Evolutionary conservation across 2,113 vertebrate species (phyloP), one percentile per base, ranked within the genome.

Genomic region (Fulmarus glacialis): DNA sequence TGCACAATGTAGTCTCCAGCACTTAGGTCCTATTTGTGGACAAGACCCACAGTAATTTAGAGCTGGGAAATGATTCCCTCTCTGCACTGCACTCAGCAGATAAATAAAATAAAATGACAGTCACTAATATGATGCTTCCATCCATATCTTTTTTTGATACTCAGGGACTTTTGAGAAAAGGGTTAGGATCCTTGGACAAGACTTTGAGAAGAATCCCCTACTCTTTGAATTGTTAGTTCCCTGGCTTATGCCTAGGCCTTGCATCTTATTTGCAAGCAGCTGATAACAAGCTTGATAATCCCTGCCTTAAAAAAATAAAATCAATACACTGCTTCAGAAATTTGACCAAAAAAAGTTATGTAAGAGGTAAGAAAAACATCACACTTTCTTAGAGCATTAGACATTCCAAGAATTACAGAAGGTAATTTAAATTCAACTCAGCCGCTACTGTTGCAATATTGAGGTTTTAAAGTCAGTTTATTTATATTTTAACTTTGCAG

Each of bases 381-480:
- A 94, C 93, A 93, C 96, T 96, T 96, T 92, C 91, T 91, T 62
- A 92, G 74, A 96, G 91, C 96, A 94, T 91, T 90, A 97, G 89
- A 96, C 92, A 95, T 97, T 96, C 95, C 96, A 93, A 96, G 80
- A 92, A 93, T 95, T 97, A 93, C 95, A 97, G 95, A 96, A 92
- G 95, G 97, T 97, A 97, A 97, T 98, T 98, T 96, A 97, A 97
- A 98, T 97, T 97, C 97, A 96, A 92, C 96, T 96, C 97, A 97
- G 96, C 91, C 91, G 26, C 96, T 93, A 93, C 97, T 97, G 97
- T 97, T 97, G 96, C 94, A 95, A 95, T 97, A 96, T 89, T 96
- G 95, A 97, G 96, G 94, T 95, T 97, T 97, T 97, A 97, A 97
- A 97, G 95, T 97, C 96, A 97, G 95, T 96, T 97, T 98, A 96